A percentile compares a stretch with the other conserved stretches of the same genome.
These are phyloP conservation scores for Lethenteron camtschaticum DNA, from an alignment of 2,113 vertebrate genomes.

Conservation along the genomic window DNA sequence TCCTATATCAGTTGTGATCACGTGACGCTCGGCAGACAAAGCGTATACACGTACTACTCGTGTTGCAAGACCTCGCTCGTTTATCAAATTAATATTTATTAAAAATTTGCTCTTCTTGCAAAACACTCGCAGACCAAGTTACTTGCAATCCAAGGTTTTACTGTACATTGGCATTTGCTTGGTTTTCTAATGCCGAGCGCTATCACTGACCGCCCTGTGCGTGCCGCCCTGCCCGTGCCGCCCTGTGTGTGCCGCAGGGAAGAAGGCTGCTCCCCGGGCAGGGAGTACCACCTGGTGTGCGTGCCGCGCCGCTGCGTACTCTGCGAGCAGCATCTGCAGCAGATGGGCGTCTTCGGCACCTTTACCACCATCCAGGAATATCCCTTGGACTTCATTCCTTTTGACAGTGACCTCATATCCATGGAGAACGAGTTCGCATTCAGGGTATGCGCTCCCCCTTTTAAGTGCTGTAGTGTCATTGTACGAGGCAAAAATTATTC, in stretches of 20 bases:
- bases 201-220: no score
- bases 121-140: no score
- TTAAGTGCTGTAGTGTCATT: neutral
- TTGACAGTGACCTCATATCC: constrained; percentile 77
- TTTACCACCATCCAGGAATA: constrained; percentile 76
- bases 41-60: no score
- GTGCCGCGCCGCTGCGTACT: constrained; percentile 73
- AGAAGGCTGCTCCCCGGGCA: constrained; percentile 31
- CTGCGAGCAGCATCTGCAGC: constrained; percentile 78
- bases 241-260: constrained; percentile 21
- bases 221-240: neutral
- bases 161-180: no score
- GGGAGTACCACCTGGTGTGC: constrained; percentile 86
- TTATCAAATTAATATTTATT: no score
- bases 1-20: no score
- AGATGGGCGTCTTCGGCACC: constrained; percentile 58
- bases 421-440: constrained; percentile 87
- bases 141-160: no score
- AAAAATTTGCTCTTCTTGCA: no score
- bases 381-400: constrained; percentile 77
- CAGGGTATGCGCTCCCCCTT: constrained; percentile 29
- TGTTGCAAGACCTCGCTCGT: no score
- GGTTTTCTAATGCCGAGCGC: no score
- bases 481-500: no score
- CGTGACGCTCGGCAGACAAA: no score